phyloP scores from a whole-genome alignment of 2,888 invertebrate genomes.

The Osedax frankpressi region DNA sequence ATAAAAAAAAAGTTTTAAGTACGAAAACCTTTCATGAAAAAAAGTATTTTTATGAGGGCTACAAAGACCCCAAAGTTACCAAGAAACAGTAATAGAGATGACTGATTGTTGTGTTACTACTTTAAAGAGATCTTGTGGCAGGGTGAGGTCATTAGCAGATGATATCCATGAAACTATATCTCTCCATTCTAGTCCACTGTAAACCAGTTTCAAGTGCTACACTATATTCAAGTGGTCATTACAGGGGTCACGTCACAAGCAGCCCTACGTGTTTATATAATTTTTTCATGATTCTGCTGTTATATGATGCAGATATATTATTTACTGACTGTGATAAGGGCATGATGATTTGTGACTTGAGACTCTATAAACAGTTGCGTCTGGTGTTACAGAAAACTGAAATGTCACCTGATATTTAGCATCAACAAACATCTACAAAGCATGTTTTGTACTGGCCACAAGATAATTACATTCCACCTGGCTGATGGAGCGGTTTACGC shows the following conservation, averaged over 20 bases:
- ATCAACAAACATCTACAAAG: conserved; percentile 1
- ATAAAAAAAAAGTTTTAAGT: background rate
- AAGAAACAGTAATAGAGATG: background rate
- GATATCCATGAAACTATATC: background rate
- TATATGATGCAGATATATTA: background rate
- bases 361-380: background rate
- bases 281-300: conserved; percentile 3
- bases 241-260: conserved; percentile 3
- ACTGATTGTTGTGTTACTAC: background rate
- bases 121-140: conserved; percentile 2
- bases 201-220: conserved; percentile 8
- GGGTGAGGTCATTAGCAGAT: conserved; percentile 1
- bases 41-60: background rate
- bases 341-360: background rate
- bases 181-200: conserved; percentile 4
- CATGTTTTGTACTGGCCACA: background rate
- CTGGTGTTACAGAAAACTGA: background rate
- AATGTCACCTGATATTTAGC: conserved; percentile 10
- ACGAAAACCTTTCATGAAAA: background rate
- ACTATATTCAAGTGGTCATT: conserved; percentile 4
- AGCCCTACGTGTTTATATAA: background rate
- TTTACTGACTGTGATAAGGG: background rate
- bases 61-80: background rate
- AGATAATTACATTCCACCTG: background rate
- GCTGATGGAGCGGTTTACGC: background rate